These are phyloP conservation scores for Phaenicophaeus curvirostris DNA, from an alignment of 2,797 vertebrate genomes.

Conservation along the genomic window DNA sequence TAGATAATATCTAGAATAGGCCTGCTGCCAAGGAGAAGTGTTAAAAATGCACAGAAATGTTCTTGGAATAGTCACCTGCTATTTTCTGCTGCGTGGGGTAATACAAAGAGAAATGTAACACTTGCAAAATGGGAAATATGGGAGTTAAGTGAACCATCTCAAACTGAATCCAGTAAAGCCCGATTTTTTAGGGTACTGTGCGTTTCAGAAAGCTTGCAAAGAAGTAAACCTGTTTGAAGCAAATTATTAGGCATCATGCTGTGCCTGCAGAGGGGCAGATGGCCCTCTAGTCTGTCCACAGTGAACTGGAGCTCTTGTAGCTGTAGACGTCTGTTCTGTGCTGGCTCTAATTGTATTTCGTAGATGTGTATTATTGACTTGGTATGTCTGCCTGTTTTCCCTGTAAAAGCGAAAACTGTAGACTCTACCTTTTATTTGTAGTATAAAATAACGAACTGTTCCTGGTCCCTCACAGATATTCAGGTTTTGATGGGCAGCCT, in stretches of 20 bases:
- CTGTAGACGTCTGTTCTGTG: not conserved
- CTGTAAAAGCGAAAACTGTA: not conserved
- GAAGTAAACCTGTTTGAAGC: not conserved
- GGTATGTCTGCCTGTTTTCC: not conserved
- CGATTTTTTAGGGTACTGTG: not conserved
- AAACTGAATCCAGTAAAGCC: not conserved
- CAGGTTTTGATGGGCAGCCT: conserved; percentile 88
- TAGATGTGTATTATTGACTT: not conserved
- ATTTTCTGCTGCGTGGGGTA: conserved; percentile 20
- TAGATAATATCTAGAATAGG: not conserved
- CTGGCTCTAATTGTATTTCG: not conserved
- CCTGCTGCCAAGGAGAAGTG: not conserved
- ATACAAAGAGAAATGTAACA: conserved; percentile 11
- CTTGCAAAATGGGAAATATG: not conserved
- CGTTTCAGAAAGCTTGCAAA: not conserved
- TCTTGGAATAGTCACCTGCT: conserved; percentile 37
- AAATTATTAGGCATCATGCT: not conserved
- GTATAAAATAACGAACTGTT: not conserved
- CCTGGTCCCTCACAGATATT: conserved; percentile 75
- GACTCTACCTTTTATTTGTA: not conserved
- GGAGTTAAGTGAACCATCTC: not conserved
- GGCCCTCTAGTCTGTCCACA: accelerated
- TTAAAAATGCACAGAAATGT: conserved; percentile 23
- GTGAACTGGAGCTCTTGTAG: not conserved
- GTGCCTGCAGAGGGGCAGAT: too few species aligned